Conservation (phyloP, 2,888 invertebrate species). For the Pseudeuparius sepicola region DNA sequence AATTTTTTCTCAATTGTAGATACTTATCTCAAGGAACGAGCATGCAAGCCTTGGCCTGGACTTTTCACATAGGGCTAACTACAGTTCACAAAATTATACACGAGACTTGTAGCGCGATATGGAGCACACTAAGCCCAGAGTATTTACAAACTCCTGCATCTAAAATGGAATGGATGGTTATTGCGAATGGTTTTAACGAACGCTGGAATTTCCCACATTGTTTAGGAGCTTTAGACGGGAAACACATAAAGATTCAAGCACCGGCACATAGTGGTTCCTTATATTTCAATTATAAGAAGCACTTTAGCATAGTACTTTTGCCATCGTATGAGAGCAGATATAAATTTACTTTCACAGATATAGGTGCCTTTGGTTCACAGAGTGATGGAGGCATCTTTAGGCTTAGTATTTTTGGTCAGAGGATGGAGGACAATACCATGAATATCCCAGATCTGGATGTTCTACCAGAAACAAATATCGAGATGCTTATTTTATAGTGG, state of each 20-base stretch:
- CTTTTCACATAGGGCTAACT: not conserved
- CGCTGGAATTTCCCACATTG: conserved; percentile 1
- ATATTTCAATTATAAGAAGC: conserved; percentile 1
- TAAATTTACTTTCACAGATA: conserved; percentile 1
- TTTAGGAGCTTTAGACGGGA: no score
- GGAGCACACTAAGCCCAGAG: not conserved
- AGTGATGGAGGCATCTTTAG: conserved; percentile 2
- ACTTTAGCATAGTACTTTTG: not conserved
- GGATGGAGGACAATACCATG: not conserved
- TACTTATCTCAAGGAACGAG: conserved; percentile 1
- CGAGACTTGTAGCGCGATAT: conserved; percentile 1
- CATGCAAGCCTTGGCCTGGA: not conserved
- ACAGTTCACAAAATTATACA: conserved; percentile 1
- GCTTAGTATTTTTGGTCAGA: not conserved
- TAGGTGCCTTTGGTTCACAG: not conserved
- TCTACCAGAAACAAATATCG: not conserved
- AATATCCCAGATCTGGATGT: not conserved
- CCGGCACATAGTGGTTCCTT: conserved; percentile 1
- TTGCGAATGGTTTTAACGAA: not conserved
- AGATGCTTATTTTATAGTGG: conserved; percentile 1
- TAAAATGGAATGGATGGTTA: not conserved
- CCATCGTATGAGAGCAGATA: not conserved
- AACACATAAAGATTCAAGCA: not conserved
- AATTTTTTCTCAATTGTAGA: no score
- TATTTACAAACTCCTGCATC: not conserved